Conservation (phyloP, 2,797 vertebrate genomes). For the Pagetopsis macropterus region DNA sequence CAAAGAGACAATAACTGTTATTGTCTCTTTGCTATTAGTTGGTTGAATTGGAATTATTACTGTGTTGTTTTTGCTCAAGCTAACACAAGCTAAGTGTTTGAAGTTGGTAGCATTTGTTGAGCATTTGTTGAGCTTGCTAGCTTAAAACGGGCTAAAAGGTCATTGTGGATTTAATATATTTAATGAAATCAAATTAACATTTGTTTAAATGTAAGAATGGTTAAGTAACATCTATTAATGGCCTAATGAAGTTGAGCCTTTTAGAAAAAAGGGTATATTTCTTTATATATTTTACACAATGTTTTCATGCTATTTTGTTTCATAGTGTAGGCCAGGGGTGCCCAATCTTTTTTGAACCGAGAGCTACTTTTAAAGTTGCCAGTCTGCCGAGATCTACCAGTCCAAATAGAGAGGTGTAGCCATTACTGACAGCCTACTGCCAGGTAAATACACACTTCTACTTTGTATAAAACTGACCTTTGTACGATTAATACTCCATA, state of each 20-base stretch:
- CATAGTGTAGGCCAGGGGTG: not conserved
- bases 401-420: too few relatives aligned
- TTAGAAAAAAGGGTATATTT: not conserved
- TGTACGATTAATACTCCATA: too few relatives aligned
- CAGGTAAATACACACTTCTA: too few relatives aligned
- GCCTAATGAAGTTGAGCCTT: not conserved
- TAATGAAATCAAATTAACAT: not conserved
- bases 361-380: too few relatives aligned
- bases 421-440: too few relatives aligned
- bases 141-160: not conserved
- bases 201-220: not conserved
- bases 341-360: too few relatives aligned
- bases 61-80: not conserved
- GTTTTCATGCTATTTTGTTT: not conserved
- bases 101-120: not conserved
- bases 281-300: slow-evolving; percentile 5
- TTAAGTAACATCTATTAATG: not conserved
- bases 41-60: not conserved
- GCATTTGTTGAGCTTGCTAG: too few relatives aligned
- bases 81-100: not conserved
- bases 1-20: too few relatives aligned
- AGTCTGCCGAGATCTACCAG: too few relatives aligned
- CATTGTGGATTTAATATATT: not conserved
- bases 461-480: too few relatives aligned
- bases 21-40: not conserved